Base-by-base conservation (phyloP, 2,113 vertebrate species). In the Urocolius indicus region DNA sequence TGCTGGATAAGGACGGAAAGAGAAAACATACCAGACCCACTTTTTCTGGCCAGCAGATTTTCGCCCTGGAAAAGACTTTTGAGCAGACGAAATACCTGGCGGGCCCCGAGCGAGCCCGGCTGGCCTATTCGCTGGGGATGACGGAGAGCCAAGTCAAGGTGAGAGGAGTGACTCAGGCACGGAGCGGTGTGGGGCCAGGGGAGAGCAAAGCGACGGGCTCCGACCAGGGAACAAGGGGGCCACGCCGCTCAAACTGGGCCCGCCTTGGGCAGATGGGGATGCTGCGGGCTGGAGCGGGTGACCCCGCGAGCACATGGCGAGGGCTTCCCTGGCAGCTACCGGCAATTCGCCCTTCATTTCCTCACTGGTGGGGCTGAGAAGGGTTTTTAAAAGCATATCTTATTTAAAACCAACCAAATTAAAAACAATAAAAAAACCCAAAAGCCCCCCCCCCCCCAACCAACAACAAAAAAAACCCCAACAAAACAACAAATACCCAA, bases 131-230 rank as follows among this genome's bases (percentile, higher is more conserved):
- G 2, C 94, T 99, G 97, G 99, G 99, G 21, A 99, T 99, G 99
- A 99, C 99, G 0, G 99, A 99, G 97, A 99, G 99, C 97, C 99
- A 99, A 84, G 99, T 99, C n/a, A 99, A 99, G 99, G 99, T 99
- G 97, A 98, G 98, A 41, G 58, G 61, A 78, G 41, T 30, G 11
- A 36, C 29, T 74, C 55, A 18, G 10, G 51, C 77, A 26, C 38
- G 21, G 22, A 36, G 22, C 1, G 26, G 17, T 57, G 82, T 19
- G 41, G 81, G 49, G 41, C 68, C 11, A 38, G 24, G 57, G 45
- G 18, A 49, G 21, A 4, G 27, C 46, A 21, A 45, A 22, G 21
- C 5, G 6, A n/a, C 75, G 23, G 41, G 5, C 34, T 11, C 10
- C 8, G 43, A 16, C 27, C 36, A 32, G 66, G 79, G 36, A 18